Evolutionary conservation across 1,140 invertebrate species (phyloP), one percentile per base, ranked within the genome.

Genomic region (Rhagoletis pomonella): DNA sequence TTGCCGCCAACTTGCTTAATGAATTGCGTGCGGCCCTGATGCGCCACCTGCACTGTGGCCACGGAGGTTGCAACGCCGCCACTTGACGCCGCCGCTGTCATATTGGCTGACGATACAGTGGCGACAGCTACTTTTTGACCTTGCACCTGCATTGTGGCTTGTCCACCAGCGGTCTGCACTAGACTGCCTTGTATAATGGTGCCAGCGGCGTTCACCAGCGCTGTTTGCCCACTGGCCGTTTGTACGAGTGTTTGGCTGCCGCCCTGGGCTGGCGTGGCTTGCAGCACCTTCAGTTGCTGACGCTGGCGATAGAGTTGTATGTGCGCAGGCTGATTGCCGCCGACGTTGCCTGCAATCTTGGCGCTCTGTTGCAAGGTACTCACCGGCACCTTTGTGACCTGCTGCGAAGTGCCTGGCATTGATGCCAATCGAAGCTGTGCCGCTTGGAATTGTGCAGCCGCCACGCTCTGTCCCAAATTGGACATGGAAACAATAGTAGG

Each of bases 251-350:
- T 90, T 42, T 89, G 89, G 88, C 84, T 88, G 50, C 91, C 88
- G 62, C 91, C 88, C 88, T 90, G 85, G 73, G 89, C 89, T 0
- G 88, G 88, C 0, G 90, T 73, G 42, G 91, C 87, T 60, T 93
- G 92, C 19, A 94, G 85, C 42, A 92, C 93, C 87, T 93, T 93
- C 0, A 94, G 88, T 89, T 94, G 94, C 84, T 94, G 90, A 59
- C 94, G 90, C 88, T 94, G 94, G n/a, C 94, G 88, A 86, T 94
- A 94, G 65, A 94, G 93, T 84, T 94, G 94, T 19, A 94, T 90
- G 67, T 94, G 94, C 44, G 90, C 65, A 3, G 62, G 90, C 60
- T 93, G 92, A 58, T 91, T 93, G 1, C 94, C 93, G 7, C 94
- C 93, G 89, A 95, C 94, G 19, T 55, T 85, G 0, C 89, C 85